Evolutionary conservation across 2,797 vertebrate species (phyloP), one percentile per base, ranked within the genome.

Genomic region (Passerculus sandwichensis): DNA sequence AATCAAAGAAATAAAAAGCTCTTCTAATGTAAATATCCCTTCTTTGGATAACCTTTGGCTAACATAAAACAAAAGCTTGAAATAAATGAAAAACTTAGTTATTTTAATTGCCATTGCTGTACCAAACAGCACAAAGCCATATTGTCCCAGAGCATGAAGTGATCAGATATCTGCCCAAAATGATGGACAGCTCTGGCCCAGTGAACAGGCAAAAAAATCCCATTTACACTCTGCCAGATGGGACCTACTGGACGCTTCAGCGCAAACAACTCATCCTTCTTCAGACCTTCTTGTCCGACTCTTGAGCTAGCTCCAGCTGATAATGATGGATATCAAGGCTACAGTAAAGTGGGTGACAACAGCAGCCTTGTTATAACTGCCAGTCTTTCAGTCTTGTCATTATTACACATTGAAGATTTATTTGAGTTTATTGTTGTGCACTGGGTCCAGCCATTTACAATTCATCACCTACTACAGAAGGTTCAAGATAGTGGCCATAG

Each of bases 381-480:
- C 98, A 98, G 98, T 98, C 98, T 99, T 98, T 96, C 93, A 72
- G 96, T 98, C 97, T 98, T 99, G 98, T 98, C 98, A 98, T 98
- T 98, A 99, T 98, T 98, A 98, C 98, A 98, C 96, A 97, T 96
- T 96, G 98, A 98, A 98, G 98, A 99, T 99, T 99, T 98, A 99
- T 99, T 98, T 98, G 98, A 98, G 98, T 98, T 99, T 98, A 98
- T 98, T 98, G 98, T 98, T 98, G 98, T 98, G 98, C 96, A 98
- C 98, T 61, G 79, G 97, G 98, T 98, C 98, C 93, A 97, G 98
- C 98, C 97, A 98, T 98, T 98, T 98, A 98, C 98, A 98, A 99
- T 99, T 99, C 98, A 99, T 99, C 98, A 99, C 98, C 86, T 84
- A 95, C 97, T 97, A 97, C 95, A 97, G 97, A 97, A 98, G 98